These are phyloP conservation scores for Crypturellus undulatus DNA, from an alignment of 2,113 vertebrate species.

Conservation along the genomic window DNA sequence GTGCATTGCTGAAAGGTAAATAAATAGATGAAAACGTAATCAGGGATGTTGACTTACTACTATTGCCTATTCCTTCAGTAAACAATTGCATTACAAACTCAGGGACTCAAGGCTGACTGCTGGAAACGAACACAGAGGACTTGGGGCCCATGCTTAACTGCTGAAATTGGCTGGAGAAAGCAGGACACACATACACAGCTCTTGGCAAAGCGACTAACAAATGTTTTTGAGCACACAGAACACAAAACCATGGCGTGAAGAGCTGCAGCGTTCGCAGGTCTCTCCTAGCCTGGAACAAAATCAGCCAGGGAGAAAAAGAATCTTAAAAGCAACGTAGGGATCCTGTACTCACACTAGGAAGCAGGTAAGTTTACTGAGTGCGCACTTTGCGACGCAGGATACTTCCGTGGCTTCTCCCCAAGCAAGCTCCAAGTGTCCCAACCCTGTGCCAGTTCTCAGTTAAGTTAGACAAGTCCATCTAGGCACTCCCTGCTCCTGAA, in stretches of 20 bases:
- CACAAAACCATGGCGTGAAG: background rate
- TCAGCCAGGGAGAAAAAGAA: fast-evolving
- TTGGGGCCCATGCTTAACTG: background rate
- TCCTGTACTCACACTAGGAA: background rate
- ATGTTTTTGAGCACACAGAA: background rate
- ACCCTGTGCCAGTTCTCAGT: fast-evolving
- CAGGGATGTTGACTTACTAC: background rate
- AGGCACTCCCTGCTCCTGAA: fast-evolving
- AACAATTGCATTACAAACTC: background rate
- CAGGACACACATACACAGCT: background rate
- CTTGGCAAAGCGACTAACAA: background rate
- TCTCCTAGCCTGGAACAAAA: background rate
- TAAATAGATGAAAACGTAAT: background rate
- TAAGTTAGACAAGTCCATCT: background rate
- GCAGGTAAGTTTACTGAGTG: background rate
- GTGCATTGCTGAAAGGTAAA: background rate
- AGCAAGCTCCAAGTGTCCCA: background rate
- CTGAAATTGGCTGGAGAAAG: background rate
- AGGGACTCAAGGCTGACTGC: background rate
- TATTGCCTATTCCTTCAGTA: background rate
- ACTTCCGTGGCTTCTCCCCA: background rate
- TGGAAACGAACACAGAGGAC: background rate
- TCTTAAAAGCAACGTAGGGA: background rate
- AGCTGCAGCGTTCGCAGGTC: fast-evolving
- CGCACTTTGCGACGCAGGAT: fast-evolving